Evolutionary conservation across 2,113 vertebrate species (phyloP), one percentile per base, ranked within the genome.

Genomic region (Prinia subflava): DNA sequence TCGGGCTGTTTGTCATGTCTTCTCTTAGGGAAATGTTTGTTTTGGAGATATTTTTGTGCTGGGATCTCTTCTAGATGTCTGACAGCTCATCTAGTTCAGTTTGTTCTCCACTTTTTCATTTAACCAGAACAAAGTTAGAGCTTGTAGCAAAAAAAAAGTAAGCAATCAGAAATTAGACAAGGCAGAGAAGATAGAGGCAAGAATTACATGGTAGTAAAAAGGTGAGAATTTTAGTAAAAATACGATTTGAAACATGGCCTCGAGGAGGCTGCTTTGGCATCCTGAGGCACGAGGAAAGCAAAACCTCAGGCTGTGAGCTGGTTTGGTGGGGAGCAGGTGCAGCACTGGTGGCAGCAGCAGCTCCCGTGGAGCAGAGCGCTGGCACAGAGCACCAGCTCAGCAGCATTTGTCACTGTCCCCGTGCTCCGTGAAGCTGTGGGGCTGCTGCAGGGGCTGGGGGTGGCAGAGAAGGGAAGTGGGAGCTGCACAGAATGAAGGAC

Each of bases 321-420:
- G 62, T 11, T 8, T 15, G 63, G 71, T 0, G 4, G 76, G 76
- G 57, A 49, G 75, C 39, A 71, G 53, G 42, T 31, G 65, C 44
- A 13, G 31, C 8, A 15, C 55, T 22, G 49, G 55, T 30, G 60
- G 73, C 44, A 47, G 64, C 62, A 8, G 46, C 6, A 46, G 67
- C 62, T 41, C 7, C 49, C 0, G 0, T 4, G 42, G n/a, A n/a
- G 22, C 10, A 0, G 0, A 13, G 11, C 0, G 64, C n/a, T 63
- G n/a, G 49, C 7, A 0, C 25, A 11, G 18, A 16, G 24, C 14
- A 5, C 4, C 89, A 31, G 15, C 22, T 17, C 55, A 53, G 74
- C 86, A 57, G 70, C 25, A 2, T 30, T 4, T 3, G 2, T 17
- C 77, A 5, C 55, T 39, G 49, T 23, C 31, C 65, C 6, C 0